These are phyloP conservation scores for Anthonomus grandis DNA, from an alignment of 1,140 invertebrate genomes.

Conservation along the genomic window DNA sequence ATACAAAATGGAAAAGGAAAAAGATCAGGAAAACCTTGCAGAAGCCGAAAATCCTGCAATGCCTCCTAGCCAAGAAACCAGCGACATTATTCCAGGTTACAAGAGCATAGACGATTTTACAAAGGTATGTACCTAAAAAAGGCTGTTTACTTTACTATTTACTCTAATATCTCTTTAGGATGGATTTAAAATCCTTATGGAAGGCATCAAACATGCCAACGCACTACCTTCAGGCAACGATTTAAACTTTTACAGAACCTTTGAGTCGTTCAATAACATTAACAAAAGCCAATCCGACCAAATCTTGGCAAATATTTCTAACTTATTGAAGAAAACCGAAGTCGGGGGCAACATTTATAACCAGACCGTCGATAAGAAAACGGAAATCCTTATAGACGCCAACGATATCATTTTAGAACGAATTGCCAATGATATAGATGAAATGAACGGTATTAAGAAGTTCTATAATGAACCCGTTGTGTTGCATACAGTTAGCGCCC, in stretches of 20 bases:
- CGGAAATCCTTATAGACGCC: conserved; percentile 69
- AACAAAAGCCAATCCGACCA: conserved; percentile 53
- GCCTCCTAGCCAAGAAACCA: too few species aligned
- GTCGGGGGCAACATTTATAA: conserved; percentile 58
- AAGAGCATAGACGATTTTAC: not conserved
- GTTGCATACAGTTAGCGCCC: conserved; percentile 46
- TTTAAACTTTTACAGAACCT: conserved; percentile 67
- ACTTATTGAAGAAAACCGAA: conserved; percentile 58
- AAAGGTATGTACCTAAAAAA: conserved; percentile 1
- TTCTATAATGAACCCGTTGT: conserved; percentile 51
- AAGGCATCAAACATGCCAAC: conserved; percentile 66
- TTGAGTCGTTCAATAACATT: conserved; percentile 63
- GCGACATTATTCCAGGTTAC: conserved; percentile 8
- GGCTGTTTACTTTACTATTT: not conserved
- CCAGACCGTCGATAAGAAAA: conserved; percentile 65
- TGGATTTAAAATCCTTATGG: conserved; percentile 56
- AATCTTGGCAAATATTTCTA: conserved; percentile 47
- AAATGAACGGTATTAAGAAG: conserved; percentile 64
- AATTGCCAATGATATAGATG: conserved; percentile 70
- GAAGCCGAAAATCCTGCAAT: too few species aligned
- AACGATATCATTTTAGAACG: conserved; percentile 81
- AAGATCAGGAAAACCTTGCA: too few species aligned
- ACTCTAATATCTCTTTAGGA: conserved; percentile 48
- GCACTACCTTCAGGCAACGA: conserved; percentile 64
- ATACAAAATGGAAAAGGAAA: too few species aligned